Evolutionary conservation across 2,888 invertebrate genomes (phyloP), one percentile per base, ranked within the genome.

Genomic region (Synergus umbraculus): DNA sequence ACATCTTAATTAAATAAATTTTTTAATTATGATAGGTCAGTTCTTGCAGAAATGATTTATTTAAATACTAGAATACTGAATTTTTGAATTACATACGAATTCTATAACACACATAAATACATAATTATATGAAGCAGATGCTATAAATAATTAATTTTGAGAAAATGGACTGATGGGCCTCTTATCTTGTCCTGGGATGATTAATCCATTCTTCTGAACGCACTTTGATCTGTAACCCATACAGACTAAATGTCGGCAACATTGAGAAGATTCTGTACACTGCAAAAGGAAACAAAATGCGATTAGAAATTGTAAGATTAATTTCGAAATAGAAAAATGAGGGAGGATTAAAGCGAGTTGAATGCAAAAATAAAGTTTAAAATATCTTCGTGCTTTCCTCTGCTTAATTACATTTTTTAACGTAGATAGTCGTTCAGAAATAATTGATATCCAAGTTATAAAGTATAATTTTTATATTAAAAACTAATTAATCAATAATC

Each of bases 231-330:
- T 0, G 49, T 87, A 86, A 1, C 29, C 0, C 1, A 13, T 9
- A n/a, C 88, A 88, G 5, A 54, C 0, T 0, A 85, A 77, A 49
- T 81, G 0, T 7, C 78, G 81, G 54, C 88, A 88, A 41, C 88
- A 88, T 0, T 87, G 67, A 3, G 77, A 76, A 1, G 15, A 22
- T 8, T 4, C 5, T 8, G 0, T 58, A 49, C 88, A 88, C 88
- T 88, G 44, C 18, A 79, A 82, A 15, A n/a, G 10, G 4, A 12
- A 60, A 54, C 0, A 60, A 58, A 18, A 18, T 58, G 0, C 7
- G 10, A 58, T 58, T 9, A 18, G 9, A 58, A 18, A 58, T 18
- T 58, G 18, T 22, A 58, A 10, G 10, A 22, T 4, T 58, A 18
- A 22, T 12, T 12, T 1, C 12, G 1, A 8, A 22, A 60, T 60